Base-by-base conservation (phyloP, 2,888 invertebrate genomes). In the Cheiracanthium punctorium region DNA sequence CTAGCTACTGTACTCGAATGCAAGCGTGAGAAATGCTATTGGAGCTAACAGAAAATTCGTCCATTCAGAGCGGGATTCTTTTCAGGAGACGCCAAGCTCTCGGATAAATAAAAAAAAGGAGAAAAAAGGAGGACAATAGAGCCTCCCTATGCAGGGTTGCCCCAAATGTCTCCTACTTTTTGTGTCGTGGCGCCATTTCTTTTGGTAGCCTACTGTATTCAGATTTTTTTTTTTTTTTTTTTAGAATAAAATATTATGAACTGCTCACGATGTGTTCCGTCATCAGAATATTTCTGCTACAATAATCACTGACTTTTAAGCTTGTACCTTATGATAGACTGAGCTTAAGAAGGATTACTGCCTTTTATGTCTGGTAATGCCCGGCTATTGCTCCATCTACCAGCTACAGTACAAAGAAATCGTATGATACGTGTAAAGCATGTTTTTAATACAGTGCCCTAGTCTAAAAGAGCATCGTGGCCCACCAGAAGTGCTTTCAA, bases 21-120 rank as follows among this genome's bases (percentile, higher is more conserved):
- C 75, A 70, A 70, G 69, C 81, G 69, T 82, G 82, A 82, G 82
- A 75, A 82, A 82, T 82, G 75, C 48, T 80, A 70, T 48, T 65
- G 70, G 69, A 73, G 73, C 28, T 74, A 74, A 74, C 73, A 74
- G 74, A 81, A 48, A 58, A 72, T 48, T 71, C 29, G 58, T 33
- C 73, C 69, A 58, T 64, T 75, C 58, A 37, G 43, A 24, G 64
- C 20, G 65, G n/a, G 41, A 64, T 75, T 69, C 70, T 75, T 82
- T 82, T 75, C 52, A 82, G 72, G 80, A 72, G 65, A 41, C 37
- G 72, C 43, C 30, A 24, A 71, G 58, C 24, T 52, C 52, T 33
- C 33, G 52, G 33, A 37, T 37, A 10, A 10, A 37, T 7, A 37
- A 37, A 67, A 82, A 65, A 43, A 52, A 52, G 24, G 20, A 17